Evolutionary conservation across 2,797 vertebrate genomes (phyloP).

Genomic region (Pantherophis vulpinus): DNA sequence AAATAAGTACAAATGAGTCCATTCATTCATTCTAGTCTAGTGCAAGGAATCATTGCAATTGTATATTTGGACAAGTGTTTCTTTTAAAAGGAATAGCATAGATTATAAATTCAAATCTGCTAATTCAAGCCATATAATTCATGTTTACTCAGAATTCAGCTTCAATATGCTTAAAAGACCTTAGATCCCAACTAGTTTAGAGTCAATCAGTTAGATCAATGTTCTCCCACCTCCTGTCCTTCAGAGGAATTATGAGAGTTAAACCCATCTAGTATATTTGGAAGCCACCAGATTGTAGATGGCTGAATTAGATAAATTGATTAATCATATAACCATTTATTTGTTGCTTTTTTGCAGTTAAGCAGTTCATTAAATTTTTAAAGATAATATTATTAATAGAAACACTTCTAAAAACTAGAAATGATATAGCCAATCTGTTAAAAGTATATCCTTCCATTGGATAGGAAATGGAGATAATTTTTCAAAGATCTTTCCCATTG

Average conservation of each 20-base stretch:
- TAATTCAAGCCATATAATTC: background rate
- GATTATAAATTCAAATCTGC: background rate
- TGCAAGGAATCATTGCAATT: background rate
- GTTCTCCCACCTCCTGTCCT: background rate
- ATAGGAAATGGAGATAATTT: background rate
- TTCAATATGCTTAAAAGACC: background rate
- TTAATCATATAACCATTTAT: background rate
- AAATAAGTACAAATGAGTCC: background rate
- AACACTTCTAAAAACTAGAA: background rate
- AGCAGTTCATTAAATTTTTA: background rate
- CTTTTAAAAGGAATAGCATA: background rate
- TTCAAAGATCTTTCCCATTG: background rate
- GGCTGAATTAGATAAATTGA: background rate
- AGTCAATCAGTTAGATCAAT: background rate
- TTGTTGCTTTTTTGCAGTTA: background rate
- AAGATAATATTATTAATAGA: background rate
- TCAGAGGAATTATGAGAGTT: background rate
- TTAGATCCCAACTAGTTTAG: background rate
- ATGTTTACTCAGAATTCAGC: background rate
- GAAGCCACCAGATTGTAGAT: background rate
- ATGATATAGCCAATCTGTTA: background rate
- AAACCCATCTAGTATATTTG: background rate
- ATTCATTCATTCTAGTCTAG: background rate
- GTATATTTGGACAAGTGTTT: background rate
- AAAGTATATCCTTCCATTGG: background rate